These are phyloP conservation scores for Paramormyrops hopkinsi DNA, from an alignment of 2,797 vertebrate species.

Conservation along the genomic window DNA sequence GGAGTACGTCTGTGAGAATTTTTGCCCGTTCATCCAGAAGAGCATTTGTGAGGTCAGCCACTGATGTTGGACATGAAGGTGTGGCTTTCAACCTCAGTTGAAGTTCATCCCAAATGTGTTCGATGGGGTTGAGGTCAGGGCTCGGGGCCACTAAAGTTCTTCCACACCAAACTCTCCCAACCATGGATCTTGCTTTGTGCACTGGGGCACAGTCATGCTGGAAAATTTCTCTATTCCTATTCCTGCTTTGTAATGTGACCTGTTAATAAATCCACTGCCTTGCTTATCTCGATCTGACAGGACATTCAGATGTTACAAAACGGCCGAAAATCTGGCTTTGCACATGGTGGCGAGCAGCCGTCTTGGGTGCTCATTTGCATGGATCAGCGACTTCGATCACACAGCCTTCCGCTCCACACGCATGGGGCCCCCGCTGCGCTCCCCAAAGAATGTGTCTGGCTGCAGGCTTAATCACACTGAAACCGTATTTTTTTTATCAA, in stretches of 20 bases:
- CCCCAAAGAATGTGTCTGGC: background rate
- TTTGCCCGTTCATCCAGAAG: background rate
- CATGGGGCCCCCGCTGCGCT: background rate
- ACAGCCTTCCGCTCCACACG: background rate
- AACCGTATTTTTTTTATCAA: slow-evolving; percentile 33
- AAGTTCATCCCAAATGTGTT: background rate
- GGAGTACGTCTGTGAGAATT: background rate
- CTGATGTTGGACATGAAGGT: background rate
- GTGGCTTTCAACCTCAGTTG: background rate
- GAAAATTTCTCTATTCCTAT: background rate
- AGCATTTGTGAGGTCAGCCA: background rate
- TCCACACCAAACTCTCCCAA: background rate
- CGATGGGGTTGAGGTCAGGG: background rate
- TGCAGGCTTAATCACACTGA: slow-evolving; percentile 23
- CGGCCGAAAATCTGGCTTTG: background rate
- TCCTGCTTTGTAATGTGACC: background rate
- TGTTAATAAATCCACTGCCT: background rate
- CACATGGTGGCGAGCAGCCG: background rate
- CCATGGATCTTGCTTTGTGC: background rate
- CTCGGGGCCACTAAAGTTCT: background rate
- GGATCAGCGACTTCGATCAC: background rate
- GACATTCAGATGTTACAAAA: background rate
- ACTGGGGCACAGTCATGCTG: background rate
- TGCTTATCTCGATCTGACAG: background rate
- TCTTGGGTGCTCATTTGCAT: background rate